Evolutionary conservation across 64 coral and sea anemone species (phyloP), one percentile per base, ranked within the genome.

Genomic region (Montipora efflorescens): DNA sequence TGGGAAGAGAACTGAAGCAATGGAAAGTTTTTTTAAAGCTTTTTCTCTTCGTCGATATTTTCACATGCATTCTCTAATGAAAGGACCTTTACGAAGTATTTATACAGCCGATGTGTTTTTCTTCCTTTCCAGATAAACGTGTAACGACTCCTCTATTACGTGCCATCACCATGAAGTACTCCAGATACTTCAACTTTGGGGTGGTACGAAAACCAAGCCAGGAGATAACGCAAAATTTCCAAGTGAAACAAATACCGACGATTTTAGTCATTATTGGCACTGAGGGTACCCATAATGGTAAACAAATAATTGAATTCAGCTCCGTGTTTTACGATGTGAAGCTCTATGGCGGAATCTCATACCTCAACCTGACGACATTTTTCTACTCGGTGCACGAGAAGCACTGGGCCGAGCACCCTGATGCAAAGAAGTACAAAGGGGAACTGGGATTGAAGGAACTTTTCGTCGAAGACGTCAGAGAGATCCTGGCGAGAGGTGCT

Each of bases 321-420:
- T 91, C 91, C 5, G 79, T 96, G 48, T 90, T 87, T 19, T 98
- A 96, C 25, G 87, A 95, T 5, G 23, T 50, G 19, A 83, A 92
- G 28, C 79, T 84, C 44, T 98, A 96, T 94, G 97, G 97, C 8
- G 80, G 52, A 8, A 79, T 96, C 52, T 93, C 76, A 7, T 98
- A 98, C n/a, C 71, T 91, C 0, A 96, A 90, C 48, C 74, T 98
- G 12, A 87, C 92, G 61, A 93, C 81, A 70, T 96, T 98, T 89
- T 94, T 98, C 49, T 98, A 88, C 76, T 98, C 94, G 4, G 97
- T 95, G 16, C 97, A 98, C 76, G 91, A 98, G 51, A 98, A 96
- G 28, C 94, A 98, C 52, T 98, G 94, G 91, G 80, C 48, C 47
- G 94, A 98, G 13, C 69, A 96, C 2, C 94, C 97, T 2, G 90